A percentile compares a stretch with the other conserved stretches of the same genome.
phyloP scores from a whole-genome alignment of 2,888 invertebrate genomes.

The Clistopyga incitator region DNA sequence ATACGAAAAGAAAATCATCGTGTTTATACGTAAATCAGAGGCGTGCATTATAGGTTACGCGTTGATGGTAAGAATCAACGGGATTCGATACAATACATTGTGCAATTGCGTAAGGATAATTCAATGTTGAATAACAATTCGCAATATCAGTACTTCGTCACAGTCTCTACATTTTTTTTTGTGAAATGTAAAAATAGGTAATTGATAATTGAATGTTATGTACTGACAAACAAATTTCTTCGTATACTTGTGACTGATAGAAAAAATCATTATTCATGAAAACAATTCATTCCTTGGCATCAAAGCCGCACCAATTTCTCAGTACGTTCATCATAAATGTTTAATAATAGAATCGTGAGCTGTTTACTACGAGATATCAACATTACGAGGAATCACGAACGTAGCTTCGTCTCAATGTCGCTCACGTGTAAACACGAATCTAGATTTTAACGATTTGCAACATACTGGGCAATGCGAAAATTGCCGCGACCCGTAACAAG shows the following conservation, averaged over 20 bases:
- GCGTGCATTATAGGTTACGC: neutral
- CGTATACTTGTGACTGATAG: too few relatives aligned
- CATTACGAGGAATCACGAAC: neutral
- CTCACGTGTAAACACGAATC: neutral
- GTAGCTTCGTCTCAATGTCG: neutral
- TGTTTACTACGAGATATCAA: neutral
- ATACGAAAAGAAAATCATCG: constrained; percentile 1
- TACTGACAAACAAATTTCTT: too few relatives aligned
- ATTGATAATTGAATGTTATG: too few relatives aligned
- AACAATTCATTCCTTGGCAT: too few relatives aligned
- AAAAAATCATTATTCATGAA: too few relatives aligned
- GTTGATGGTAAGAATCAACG: neutral
- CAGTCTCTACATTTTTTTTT: neutral
- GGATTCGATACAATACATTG: neutral
- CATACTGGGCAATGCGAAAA: constrained; percentile 19
- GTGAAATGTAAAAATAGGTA: too few relatives aligned
- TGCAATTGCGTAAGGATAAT: neutral
- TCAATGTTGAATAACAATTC: neutral
- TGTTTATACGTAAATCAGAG: constrained; percentile 7
- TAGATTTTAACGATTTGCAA: constrained; percentile 17
- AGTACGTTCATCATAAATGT: constrained; percentile 1
- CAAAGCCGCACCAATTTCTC: too few relatives aligned
- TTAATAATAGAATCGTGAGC: neutral
- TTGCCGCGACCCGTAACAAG: constrained; percentile 21
- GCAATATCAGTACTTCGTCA: neutral